Conservation (phyloP, 2,113 vertebrate species). For the Pteropus alecto region DNA sequence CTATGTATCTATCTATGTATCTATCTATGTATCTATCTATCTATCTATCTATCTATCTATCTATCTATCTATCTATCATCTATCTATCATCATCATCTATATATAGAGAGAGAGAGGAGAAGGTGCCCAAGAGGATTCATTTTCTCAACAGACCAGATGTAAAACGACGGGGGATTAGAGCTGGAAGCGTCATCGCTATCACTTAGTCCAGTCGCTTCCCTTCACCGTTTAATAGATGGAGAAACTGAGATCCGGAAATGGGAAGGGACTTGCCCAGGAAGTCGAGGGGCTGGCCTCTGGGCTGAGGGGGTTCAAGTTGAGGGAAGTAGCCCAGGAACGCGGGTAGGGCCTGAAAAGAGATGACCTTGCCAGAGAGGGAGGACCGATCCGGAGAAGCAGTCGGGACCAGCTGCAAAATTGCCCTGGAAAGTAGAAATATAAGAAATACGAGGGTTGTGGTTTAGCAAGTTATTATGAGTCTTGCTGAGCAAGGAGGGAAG, state of each 20-base stretch:
- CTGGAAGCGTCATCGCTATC: not conserved
- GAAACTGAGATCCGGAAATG: constrained; percentile 34
- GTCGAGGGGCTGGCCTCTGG: not conserved
- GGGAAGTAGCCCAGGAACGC: not conserved
- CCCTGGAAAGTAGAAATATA: constrained; percentile 35
- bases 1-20: no score
- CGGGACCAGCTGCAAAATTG: not conserved
- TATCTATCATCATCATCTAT: no score
- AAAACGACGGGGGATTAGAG: constrained; percentile 15
- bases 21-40: no score
- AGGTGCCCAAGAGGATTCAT: not conserved
- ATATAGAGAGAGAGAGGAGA: not conserved
- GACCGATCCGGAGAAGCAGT: not conserved
- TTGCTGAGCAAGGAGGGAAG: constrained; percentile 43
- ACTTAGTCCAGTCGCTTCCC: not conserved
- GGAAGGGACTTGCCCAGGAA: not conserved
- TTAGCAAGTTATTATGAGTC: constrained; percentile 49
- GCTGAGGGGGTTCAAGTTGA: not conserved
- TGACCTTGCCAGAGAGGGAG: not conserved
- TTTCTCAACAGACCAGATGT: not conserved
- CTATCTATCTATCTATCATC: no score
- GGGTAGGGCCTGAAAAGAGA: not conserved
- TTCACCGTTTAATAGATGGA: not conserved
- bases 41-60: no score
- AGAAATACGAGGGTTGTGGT: constrained; percentile 23